A percentile compares a stretch with the other conserved stretches of the same genome.
Evolutionary conservation across 2,797 vertebrate genomes (phyloP).

Genomic region (Anguilla anguilla): DNA sequence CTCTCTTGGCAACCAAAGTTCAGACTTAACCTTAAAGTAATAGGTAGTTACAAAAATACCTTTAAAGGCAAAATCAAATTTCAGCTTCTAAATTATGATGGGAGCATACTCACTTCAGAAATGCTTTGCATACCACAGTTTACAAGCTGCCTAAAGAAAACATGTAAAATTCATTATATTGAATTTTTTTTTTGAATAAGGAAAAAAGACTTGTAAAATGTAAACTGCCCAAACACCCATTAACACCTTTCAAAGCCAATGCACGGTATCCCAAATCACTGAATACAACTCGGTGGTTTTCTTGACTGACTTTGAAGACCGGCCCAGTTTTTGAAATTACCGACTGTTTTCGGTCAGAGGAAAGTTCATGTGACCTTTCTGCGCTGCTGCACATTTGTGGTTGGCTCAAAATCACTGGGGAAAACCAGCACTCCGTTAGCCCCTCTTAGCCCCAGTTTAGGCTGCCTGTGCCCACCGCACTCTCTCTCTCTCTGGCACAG

Average conservation of each 20-base stretch:
- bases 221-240: constrained; percentile 14
- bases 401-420: not conserved
- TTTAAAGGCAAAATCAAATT: constrained; percentile 27
- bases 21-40: not conserved
- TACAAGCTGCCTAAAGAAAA: constrained; percentile 22
- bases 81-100: constrained; percentile 24
- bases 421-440: not conserved
- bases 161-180: constrained; percentile 25
- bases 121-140: constrained; percentile 21
- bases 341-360: not conserved
- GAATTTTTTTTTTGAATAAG: constrained; percentile 27
- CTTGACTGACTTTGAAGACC: constrained; percentile 10
- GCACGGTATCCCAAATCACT: not conserved
- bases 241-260: constrained; percentile 21
- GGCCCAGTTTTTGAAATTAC: not conserved
- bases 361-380: not conserved
- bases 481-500: not conserved
- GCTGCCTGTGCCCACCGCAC: not conserved
- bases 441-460: not conserved
- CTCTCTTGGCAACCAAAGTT: constrained; percentile 16
- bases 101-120: constrained; percentile 2
- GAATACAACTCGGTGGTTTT: not conserved
- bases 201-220: constrained; percentile 4
- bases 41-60: constrained; percentile 5
- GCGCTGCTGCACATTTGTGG: not conserved